Percentiles rank a stretch among this genome's conserved stretches.
Conservation (phyloP, 2,888 invertebrate genomes). For the Leucophenga montana region DNA sequence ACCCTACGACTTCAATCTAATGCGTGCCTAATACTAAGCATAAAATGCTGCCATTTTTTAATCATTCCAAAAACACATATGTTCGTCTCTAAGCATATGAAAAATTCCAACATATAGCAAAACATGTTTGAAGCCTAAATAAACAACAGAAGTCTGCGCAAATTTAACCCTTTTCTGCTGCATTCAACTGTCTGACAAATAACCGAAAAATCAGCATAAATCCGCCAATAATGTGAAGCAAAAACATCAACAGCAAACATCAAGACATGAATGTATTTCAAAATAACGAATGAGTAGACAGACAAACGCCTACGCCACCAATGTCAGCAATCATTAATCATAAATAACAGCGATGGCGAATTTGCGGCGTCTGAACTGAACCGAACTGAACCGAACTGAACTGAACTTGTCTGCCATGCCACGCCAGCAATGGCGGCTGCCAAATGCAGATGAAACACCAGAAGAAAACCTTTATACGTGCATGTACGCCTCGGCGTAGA, state of each 20-base stretch:
- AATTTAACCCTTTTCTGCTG: no score
- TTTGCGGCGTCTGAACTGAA: conserved; percentile 35
- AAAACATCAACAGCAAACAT: conserved; percentile 7
- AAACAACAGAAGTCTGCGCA: no score
- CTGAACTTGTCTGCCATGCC: conserved; percentile 12
- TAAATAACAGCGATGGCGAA: conserved; percentile 39
- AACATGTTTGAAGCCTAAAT: no score
- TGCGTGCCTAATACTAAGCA: no score
- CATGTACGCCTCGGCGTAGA: background rate
- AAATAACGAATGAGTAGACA: background rate
- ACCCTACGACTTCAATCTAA: no score
- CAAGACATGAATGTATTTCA: background rate
- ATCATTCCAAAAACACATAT: no score
- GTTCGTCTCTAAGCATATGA: no score
- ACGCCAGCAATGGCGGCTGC: conserved; percentile 28
- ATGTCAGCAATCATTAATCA: conserved; percentile 61
- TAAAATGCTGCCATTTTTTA: no score
- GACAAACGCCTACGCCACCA: background rate
- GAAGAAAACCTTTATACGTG: background rate
- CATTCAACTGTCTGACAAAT: no score
- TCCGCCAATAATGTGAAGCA: conserved; percentile 2
- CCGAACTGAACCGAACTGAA: conserved; percentile 34
- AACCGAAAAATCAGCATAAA: conserved; percentile 11
- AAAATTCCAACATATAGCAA: no score
- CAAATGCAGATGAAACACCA: conserved; percentile 42